These are phyloP conservation scores for Cataglyphis albicans DNA, from an alignment of 2,888 invertebrate genomes.

Conservation along the genomic window DNA sequence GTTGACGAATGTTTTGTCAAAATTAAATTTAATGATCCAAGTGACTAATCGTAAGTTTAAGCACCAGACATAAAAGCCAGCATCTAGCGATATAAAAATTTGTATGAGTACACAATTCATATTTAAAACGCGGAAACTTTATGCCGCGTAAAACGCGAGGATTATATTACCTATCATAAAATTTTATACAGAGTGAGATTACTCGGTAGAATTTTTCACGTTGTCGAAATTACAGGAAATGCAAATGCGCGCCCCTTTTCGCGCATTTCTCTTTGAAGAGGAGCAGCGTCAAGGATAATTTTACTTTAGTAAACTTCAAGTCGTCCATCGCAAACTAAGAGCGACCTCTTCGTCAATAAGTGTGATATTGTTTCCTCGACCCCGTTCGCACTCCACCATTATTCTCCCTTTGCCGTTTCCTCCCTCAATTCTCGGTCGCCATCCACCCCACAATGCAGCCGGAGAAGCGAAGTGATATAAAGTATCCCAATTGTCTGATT, in stretches of 20 bases:
- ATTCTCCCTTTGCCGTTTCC: conserved; percentile 12
- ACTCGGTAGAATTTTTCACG: background rate
- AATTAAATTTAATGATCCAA: background rate
- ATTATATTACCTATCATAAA: background rate
- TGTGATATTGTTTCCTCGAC: conserved; percentile 72
- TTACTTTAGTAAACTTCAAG: conserved; percentile 13
- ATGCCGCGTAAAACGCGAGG: background rate
- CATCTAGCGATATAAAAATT: background rate
- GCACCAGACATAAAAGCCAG: background rate
- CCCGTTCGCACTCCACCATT: conserved; percentile 55
- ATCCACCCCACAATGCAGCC: conserved; percentile 36
- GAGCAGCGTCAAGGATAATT: conserved; percentile 25
- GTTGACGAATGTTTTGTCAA: background rate
- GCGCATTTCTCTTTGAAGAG: background rate
- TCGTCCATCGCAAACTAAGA: conserved; percentile 18
- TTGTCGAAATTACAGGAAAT: background rate
- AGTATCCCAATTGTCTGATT: conserved; percentile 68
- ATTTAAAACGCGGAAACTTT: background rate
- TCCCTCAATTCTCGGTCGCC: background rate
- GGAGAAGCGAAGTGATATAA: conserved; percentile 67
- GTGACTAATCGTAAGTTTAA: background rate
- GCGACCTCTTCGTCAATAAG: conserved; percentile 59
- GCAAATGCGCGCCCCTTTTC: background rate
- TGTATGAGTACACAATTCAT: background rate
- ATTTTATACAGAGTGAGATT: conserved; percentile 6